A percentile compares a stretch with the other conserved stretches of the same genome.
Conservation (phyloP, 2,888 invertebrate species). For the Leptarthrus brevirostris region DNA sequence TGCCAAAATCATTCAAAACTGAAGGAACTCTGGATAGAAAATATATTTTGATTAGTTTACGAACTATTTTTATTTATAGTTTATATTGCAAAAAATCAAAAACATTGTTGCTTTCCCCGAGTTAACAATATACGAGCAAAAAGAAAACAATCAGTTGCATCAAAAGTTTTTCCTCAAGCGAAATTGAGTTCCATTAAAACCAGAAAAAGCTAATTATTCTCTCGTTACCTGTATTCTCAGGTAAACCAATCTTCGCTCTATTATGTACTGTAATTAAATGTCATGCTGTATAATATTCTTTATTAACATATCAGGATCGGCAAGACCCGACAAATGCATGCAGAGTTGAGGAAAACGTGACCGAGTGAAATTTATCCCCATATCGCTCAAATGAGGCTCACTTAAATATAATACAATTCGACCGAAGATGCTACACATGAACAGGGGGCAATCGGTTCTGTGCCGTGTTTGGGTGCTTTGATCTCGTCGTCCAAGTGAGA, state of each 20-base stretch:
- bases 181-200: neutral
- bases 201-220: slow-evolving; percentile 16
- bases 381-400: slow-evolving; percentile 41
- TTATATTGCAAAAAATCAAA: too few species aligned
- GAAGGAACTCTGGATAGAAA: too few species aligned
- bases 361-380: slow-evolving; percentile 41
- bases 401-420: slow-evolving; percentile 5
- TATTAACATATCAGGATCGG: slow-evolving; percentile 46
- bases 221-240: slow-evolving; percentile 2
- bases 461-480: neutral
- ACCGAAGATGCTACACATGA: slow-evolving; percentile 7
- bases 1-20: too few species aligned
- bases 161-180: too few species aligned
- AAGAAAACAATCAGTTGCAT: too few species aligned
- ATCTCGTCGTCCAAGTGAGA: slow-evolving; percentile 20
- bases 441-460: slow-evolving; percentile 22
- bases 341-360: slow-evolving; percentile 26
- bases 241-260: neutral
- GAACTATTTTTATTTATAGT: too few species aligned
- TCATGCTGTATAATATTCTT: slow-evolving; percentile 31
- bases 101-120: too few species aligned
- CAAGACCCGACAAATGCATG: slow-evolving; percentile 22
- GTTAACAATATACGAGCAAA: too few species aligned
- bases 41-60: too few species aligned
- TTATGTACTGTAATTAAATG: slow-evolving; percentile 30